Evolutionary conservation across 2,113 vertebrate species (phyloP), one percentile per base, ranked within the genome.

Genomic region (Tinamus guttatus): DNA sequence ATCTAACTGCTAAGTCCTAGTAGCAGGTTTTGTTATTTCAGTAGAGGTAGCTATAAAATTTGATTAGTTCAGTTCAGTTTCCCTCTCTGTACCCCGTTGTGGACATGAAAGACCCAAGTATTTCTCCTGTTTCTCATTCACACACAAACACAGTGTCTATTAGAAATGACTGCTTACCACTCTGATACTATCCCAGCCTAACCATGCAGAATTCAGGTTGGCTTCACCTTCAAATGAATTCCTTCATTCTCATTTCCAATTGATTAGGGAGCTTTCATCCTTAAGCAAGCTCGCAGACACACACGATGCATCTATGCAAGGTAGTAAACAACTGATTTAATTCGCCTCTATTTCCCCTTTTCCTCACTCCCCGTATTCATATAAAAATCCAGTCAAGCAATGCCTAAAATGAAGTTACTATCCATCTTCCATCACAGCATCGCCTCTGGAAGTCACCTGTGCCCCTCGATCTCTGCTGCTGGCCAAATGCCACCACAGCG

Each of bases 261-360:
- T 38, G 41, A 65, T 9, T 54, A 52, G 17, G n/a, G 19, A 4
- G 3, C 9, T 24, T 78, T 81, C 41, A 49, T 62, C 45, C 73
- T 70, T 27, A 59, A 60, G 51, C 20, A 86, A 40, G 5, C 1
- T 1, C 22, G 41, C 22, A 2, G 1, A 41, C 54, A 36, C 5
- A 2, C 16, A 4, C 1, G 0, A 13, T 5, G 19, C 5, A 18
- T n/a, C n/a, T n/a, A n/a, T 3, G 8, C 71, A 49, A 40, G 32
- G 4, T 1, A 34, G 45, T 2, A 68, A 27, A 21, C 17, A 10
- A 36, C 27, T 52, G 51, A 40, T 30, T 84, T 54, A 25, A 67
- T 43, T 54, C 41, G 19, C 51, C 75, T 85, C 28, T 9, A 1
- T 54, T 70, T 54, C 71, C 64, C 14, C 34, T 54, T 83, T 28